Evolutionary conservation across 2,888 invertebrate genomes (phyloP).

Genomic region (Salpingus planirostris): DNA sequence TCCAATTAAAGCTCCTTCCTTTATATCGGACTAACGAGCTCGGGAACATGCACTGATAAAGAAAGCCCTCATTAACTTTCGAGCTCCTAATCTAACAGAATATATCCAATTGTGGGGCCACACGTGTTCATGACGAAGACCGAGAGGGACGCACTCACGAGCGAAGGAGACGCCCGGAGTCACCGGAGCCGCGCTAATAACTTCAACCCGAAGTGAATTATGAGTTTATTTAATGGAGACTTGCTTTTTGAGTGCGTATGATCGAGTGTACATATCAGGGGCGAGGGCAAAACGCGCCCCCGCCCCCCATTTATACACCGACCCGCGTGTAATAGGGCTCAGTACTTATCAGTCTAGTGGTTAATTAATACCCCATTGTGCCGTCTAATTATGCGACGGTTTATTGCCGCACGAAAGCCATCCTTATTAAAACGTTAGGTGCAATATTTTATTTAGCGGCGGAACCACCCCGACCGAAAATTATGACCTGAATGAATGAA

Average conservation of each 20-base stretch:
- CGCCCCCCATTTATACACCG: background rate
- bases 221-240: constrained; percentile 13
- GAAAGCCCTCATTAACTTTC: constrained; percentile 32
- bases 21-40: constrained; percentile 36
- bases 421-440: no score
- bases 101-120: constrained; percentile 17
- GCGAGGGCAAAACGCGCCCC: constrained; percentile 5
- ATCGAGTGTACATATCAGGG: constrained; percentile 6
- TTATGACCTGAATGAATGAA: no score
- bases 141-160: constrained; percentile 1
- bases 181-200: constrained; percentile 8
- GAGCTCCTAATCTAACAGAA: constrained; percentile 23
- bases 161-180: background rate
- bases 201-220: constrained; percentile 7
- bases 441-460: background rate
- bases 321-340: constrained; percentile 2
- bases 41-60: constrained; percentile 35
- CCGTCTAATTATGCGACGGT: constrained; percentile 11
- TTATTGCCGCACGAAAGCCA: no score
- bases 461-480: no score
- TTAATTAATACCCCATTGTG: constrained; percentile 14
- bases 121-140: constrained; percentile 16
- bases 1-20: constrained; percentile 39
- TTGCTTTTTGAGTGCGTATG: constrained; percentile 12
- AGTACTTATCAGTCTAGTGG: constrained; percentile 10